A percentile compares a stretch with the other conserved stretches of the same genome.
Evolutionary conservation across 1,140 invertebrate genomes (phyloP).

Genomic region (Calosoma granatense): DNA sequence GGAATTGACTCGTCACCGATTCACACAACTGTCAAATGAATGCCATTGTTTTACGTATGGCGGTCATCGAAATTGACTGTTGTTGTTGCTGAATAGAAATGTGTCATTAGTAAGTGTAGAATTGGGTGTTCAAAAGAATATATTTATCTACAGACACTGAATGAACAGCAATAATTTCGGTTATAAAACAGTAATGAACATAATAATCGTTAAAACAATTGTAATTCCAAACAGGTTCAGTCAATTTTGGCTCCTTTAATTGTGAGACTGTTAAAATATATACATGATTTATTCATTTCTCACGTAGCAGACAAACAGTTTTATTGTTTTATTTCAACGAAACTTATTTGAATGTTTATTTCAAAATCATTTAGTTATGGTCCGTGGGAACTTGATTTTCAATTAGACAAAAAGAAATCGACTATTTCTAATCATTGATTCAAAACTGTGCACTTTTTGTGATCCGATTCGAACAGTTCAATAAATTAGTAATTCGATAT

Average conservation of each 20-base stretch:
- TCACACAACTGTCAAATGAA: no score
- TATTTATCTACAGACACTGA: not conserved
- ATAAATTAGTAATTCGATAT: no score
- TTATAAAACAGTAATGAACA: not conserved
- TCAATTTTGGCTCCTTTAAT: not conserved
- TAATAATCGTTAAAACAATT: not conserved
- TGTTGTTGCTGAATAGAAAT: not conserved
- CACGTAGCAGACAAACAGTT: not conserved
- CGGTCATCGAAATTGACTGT: no score
- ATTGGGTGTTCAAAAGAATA: not conserved
- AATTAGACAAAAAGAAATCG: not conserved
- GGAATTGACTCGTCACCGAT: no score
- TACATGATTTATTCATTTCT: not conserved
- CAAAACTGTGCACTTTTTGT: not conserved
- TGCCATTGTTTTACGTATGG: no score
- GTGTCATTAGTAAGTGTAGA: not conserved
- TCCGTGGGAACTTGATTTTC: not conserved
- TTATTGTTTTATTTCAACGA: not conserved
- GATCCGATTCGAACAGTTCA: not conserved
- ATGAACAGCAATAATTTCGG: not conserved
- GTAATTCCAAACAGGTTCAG: not conserved
- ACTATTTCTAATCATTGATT: not conserved
- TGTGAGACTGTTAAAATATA: not conserved
- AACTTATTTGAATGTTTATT: not conserved
- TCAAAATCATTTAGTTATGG: no score